Base-by-base conservation (phyloP, 2,113 vertebrate genomes). In the Psilopogon haemacephalus region DNA sequence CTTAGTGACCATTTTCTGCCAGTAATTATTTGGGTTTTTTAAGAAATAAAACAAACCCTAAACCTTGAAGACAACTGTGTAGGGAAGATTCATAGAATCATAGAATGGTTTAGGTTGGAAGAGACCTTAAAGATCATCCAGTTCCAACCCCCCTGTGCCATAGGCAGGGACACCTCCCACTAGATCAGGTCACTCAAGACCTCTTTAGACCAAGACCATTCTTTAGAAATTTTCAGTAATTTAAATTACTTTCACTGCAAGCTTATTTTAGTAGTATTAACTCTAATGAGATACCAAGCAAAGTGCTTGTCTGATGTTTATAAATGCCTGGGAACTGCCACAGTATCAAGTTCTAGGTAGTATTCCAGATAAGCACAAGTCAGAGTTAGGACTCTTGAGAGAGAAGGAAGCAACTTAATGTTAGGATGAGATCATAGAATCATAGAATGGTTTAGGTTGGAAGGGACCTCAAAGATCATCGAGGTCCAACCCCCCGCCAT, bases 361-460 rank as follows among this genome's bases (percentile, higher is more conserved):
- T 84, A 81, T 78, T 88, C n/a, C 17, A 89, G 89, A 86, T 92
- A 88, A 95, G 77, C 83, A 70, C 21, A 64, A 92, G 84, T 44
- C 52, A 82, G 60, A 54, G 44, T 44, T 4, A 8, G 32, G 73
- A 59, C 71, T 80, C 27, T 50, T 69, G 75, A 65, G 64, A 94
- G 44, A 81, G 46, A 27, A 48, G 30, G 50, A 50, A 88, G 44
- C 30, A 92, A 40, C 0, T 0, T 78, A 37, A 12, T 18, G 44
- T 23, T 38, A 79, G 35, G 55, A 30, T 58, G 64, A 72, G 12
- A 10, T 76, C n/a, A n/a, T n/a, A n/a, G n/a, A n/a, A n/a, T n/a
- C n/a, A n/a, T n/a, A n/a, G n/a, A n/a, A n/a, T n/a, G n/a, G n/a
- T n/a, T n/a, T n/a, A n/a, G n/a, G n/a, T n/a, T n/a, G n/a, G n/a